Evolutionary conservation across 2,888 invertebrate genomes (phyloP), one percentile per base, ranked within the genome.

Genomic region (Ochropleura leucogaster): DNA sequence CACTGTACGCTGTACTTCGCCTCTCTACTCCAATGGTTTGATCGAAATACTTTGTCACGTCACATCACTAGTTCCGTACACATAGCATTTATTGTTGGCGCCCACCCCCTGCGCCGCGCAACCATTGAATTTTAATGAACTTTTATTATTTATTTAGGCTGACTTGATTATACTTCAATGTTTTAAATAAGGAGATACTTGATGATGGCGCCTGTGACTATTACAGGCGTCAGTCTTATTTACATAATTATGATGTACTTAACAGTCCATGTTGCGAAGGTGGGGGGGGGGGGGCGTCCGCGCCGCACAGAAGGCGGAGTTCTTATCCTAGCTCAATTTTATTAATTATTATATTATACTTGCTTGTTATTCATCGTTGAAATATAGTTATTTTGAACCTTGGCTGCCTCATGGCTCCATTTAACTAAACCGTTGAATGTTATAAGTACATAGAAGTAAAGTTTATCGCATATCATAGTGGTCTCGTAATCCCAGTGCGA

Each of bases 321-420:
- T 91, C 89, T 92, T 90, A 90, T 77, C 92, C 92, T 96, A 96
- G 96, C 96, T 96, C 96, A 96, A 96, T 96, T 96, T 94, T 95
- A 96, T 90, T 90, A 87, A 90, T 92, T 92, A 92, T 92, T 91
- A 92, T 92, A 92, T 90, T 93, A 85, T 88, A 93, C 90, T 93
- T 89, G 94, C 95, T 95, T 94, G 95, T 95, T 95, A 92, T 91
- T 89, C 88, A 87, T 92, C 91, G 93, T 93, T 93, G 85, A 87
- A 87, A 85, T 86, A 88, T 88, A 87, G 87, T 90, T 90, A 85
- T 87, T 88, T 87, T 87, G 82, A 76, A 83, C 87, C 86, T 85
- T 85, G 89, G 82, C 85, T 87, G 80, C 81, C 69, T 53, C 55
- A 72, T 65, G 74, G 84, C 83, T 85, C 83, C 85, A 82, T 69